These are phyloP conservation scores for Drosophila watanabei DNA, from an alignment of 1,140 invertebrate species.

Conservation along the genomic window DNA sequence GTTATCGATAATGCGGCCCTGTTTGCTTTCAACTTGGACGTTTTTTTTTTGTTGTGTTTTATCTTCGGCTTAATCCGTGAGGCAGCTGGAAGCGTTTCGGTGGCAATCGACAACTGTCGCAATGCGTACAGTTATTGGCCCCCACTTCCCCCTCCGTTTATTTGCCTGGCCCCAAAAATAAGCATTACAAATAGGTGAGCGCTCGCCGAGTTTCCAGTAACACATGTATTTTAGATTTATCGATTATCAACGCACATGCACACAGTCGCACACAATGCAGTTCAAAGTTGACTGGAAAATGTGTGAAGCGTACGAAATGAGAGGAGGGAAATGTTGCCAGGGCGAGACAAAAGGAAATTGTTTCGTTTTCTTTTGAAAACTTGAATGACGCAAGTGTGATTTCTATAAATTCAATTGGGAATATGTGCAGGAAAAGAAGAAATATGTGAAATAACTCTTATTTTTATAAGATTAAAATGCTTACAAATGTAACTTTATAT, in stretches of 20 bases:
- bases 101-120: constrained; percentile 66
- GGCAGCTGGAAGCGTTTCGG: constrained; percentile 55
- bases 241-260: constrained; percentile 69
- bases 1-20: constrained; percentile 65
- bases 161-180: constrained; percentile 55
- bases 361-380: constrained; percentile 48
- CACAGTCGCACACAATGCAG: constrained; percentile 34
- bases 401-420: constrained; percentile 43
- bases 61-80: constrained; percentile 56
- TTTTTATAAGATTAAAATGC: not conserved
- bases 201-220: constrained; percentile 21
- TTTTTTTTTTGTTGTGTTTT: constrained; percentile 37
- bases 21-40: constrained; percentile 34
- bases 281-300: constrained; percentile 43
- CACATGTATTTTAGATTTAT: constrained; percentile 64
- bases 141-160: constrained; percentile 37
- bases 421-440: not conserved
- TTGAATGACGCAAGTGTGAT: constrained; percentile 53
- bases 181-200: constrained; percentile 61
- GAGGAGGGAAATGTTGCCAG: constrained; percentile 25
- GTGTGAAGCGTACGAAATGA: constrained; percentile 38
- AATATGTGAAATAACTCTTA: not conserved
- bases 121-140: constrained; percentile 42
- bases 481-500: not conserved
- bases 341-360: constrained; percentile 67